Percentiles rank a stretch among this genome's conserved stretches.
Evolutionary conservation across 2,113 vertebrate species (phyloP).

Genomic region (Anas platyrhynchos): DNA sequence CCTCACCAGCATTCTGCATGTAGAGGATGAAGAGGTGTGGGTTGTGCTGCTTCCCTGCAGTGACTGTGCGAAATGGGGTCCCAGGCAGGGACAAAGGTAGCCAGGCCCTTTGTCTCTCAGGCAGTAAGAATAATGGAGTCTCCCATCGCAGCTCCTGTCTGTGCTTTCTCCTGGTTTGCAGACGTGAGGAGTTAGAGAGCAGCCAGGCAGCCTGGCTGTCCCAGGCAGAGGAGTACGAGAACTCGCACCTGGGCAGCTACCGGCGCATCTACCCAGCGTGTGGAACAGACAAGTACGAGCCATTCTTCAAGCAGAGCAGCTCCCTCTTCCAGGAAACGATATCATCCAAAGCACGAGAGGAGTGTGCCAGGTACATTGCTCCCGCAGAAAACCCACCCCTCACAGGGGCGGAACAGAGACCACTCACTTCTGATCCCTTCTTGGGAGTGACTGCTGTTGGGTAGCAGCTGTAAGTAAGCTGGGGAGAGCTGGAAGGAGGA

Average conservation of each 20-base stretch:
- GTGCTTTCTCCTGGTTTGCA: not conserved
- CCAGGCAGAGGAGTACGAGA: constrained; percentile 70
- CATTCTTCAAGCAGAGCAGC: constrained; percentile 75
- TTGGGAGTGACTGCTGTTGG: not conserved
- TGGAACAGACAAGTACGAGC: constrained; percentile 63
- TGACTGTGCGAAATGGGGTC: not conserved
- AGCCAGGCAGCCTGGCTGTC: constrained; percentile 70
- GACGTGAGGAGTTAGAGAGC: constrained; percentile 64
- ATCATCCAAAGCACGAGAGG: constrained; percentile 78
- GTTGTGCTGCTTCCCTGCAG: not conserved
- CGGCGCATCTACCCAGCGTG: constrained; percentile 72
- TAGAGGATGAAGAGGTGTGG: too few species aligned
- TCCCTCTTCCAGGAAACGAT: constrained; percentile 79
- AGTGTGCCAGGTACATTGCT: constrained; percentile 71
- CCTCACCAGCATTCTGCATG: not conserved
- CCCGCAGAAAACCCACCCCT: not conserved
- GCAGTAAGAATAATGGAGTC: not conserved
- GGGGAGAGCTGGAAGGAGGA: not conserved
- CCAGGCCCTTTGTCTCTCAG: not conserved
- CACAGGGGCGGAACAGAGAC: not conserved
- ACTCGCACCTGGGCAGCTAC: constrained; percentile 73
- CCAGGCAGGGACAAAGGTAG: accelerated
- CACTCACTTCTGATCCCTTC: not conserved
- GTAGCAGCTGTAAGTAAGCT: not conserved
- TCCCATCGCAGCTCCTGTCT: accelerated